Evolutionary conservation across 2,888 invertebrate species (phyloP), one percentile per base, ranked within the genome.

Genomic region (Tenthredo livida): DNA sequence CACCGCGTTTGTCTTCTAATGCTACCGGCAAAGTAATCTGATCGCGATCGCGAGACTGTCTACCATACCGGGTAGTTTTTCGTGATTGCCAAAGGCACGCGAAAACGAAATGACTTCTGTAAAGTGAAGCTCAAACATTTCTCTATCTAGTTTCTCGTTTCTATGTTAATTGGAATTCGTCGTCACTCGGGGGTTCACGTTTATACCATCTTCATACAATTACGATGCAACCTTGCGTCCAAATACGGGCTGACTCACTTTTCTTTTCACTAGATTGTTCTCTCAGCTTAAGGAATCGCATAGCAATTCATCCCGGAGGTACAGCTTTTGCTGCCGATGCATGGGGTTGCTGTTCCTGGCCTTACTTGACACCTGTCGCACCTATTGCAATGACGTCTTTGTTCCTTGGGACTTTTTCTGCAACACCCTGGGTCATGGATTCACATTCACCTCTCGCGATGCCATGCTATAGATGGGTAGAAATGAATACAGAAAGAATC

Each of bases 311-410:
- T 61, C 40, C 29, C 7, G 21, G 78, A 21, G 61, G 37, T 80
- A 37, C 58, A 80, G 40, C 21, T 80, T 80, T 29, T 61, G 6
- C 33, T 40, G 4, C 21, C 67, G 67, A 33, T 83, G 67, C 10
- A 4, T 25, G 37, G 83, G 47, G 10, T 5, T 83, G 17, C 67
- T 83, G 83, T 15, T 83, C 17, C 67, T 83, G 29, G 83, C 67
- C 61, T 17, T 67, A 65, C 43, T 83, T 70, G 83, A 83, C 47
- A 83, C 67, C 83, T 67, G 83, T 83, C 83, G 83, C 33, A 67
- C 83, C n/a, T 67, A 83, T 67, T 25, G 67, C 83, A 70, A 67
- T 43, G 47, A 47, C 67, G 50, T 83, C 65, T 83, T 67, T 29
- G 29, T 67, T 12, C 70, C n/a, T 67, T 83, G 83, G 83, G 50